phyloP scores from a whole-genome alignment of 2,113 vertebrate genomes.

The Heteronetta atricapilla region DNA sequence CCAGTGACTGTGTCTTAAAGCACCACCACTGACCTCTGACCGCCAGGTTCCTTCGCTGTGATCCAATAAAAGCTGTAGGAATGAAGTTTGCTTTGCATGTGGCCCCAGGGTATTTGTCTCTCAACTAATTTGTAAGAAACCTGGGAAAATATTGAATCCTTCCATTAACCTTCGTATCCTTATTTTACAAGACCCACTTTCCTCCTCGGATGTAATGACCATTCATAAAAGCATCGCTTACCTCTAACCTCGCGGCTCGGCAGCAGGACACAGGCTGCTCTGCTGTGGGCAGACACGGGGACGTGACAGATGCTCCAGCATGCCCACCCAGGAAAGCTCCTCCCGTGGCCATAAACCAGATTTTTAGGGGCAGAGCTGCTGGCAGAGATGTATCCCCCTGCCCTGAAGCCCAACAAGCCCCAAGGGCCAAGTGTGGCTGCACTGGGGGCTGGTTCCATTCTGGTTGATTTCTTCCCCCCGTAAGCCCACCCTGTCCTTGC shows the following conservation, averaged over 20 bases:
- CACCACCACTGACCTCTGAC: constrained; percentile 51
- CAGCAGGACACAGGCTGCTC: not conserved
- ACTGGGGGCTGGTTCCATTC: not conserved
- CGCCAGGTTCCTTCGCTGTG: not conserved
- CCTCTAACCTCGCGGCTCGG: not conserved
- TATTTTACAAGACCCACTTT: constrained; percentile 8
- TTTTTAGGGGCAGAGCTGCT: not conserved
- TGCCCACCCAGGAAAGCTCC: not conserved
- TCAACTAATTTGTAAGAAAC: constrained; percentile 31
- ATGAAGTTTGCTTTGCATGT: constrained; percentile 26
- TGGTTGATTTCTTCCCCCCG: not conserved
- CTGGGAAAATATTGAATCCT: not conserved
- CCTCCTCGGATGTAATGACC: not conserved
- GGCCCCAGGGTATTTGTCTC: not conserved
- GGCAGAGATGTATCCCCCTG: not conserved
- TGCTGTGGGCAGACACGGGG: not conserved
- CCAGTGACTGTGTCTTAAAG: constrained; percentile 39
- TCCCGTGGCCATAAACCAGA: not conserved
- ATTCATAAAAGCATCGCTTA: not conserved
- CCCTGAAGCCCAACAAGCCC: not conserved
- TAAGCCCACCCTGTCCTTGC: not conserved
- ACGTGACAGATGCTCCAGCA: not conserved
- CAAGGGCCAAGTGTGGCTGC: not conserved
- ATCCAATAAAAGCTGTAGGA: constrained; percentile 24
- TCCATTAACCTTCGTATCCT: constrained; percentile 13